Evolutionary conservation across 2,113 vertebrate genomes (phyloP).

Genomic region (Carassius auratus): DNA sequence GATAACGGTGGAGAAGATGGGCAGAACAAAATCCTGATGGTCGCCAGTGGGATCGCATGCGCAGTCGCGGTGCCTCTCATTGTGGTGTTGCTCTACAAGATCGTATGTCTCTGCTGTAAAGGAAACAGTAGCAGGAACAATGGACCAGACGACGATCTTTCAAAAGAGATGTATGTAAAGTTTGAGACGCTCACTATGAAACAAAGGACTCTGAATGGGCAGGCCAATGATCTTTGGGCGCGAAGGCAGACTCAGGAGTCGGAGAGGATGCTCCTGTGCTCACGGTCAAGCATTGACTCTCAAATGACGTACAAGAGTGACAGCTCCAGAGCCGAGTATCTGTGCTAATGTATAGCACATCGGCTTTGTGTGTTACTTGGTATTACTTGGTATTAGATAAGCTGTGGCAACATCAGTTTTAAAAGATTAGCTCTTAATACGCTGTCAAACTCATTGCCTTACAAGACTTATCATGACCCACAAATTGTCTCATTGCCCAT

Average conservation of each 20-base stretch:
- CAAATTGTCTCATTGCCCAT: background rate
- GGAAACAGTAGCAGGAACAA: constrained; percentile 58
- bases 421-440: constrained; percentile 1
- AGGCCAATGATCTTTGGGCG: constrained; percentile 84
- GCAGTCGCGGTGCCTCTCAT: constrained; percentile 81
- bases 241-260: constrained; percentile 83
- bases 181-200: constrained; percentile 92
- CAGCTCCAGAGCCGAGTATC: constrained; percentile 81
- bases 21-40: constrained; percentile 73
- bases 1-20: constrained; percentile 61
- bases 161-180: constrained; percentile 91
- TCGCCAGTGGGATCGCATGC: constrained; percentile 80
- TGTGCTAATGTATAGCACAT: constrained; percentile 71
- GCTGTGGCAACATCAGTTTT: constrained; percentile 16
- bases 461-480: constrained; percentile 18
- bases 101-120: constrained; percentile 81
- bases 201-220: constrained; percentile 74
- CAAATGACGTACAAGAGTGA: constrained; percentile 88
- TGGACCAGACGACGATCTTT: constrained; percentile 81
- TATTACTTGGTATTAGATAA: background rate
- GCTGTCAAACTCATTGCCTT: constrained; percentile 34
- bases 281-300: constrained; percentile 88
- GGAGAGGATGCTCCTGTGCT: constrained; percentile 88
- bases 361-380: background rate
- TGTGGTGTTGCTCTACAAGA: constrained; percentile 88